Base-by-base conservation (phyloP, 1,140 invertebrate species). In the Drosophila truncata region DNA sequence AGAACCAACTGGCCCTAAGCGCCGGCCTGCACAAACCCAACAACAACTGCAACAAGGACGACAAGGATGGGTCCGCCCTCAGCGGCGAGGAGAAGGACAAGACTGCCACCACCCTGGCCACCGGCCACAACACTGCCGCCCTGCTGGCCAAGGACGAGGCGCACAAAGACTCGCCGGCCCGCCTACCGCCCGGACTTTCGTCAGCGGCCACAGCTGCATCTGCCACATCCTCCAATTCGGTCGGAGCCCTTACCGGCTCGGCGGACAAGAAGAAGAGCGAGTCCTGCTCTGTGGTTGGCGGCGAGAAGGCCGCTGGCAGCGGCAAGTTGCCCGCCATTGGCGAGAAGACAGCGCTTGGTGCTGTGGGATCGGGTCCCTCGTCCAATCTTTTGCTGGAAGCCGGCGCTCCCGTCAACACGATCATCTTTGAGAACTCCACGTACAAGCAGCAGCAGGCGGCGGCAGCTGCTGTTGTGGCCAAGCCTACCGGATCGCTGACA, bases 361-460 rank as follows among this genome's bases (percentile, higher is more conserved):
- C 67, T 27, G 55, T 69, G 2, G 69, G 78, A 23, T 63, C 76
- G 37, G 82, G 80, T 4, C 64, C 52, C 7, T 55, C 64, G 18
- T 31, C 55, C 16, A 74, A 25, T 39, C 61, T 65, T 0, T 44
- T 91, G 10, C 52, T 92, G 11, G 83, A 92, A n/a, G 87, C 85
- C 41, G 87, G 82, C 18, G 79, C 96, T 2, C 96, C 97, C 1
- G 96, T 98, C 16, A 96, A 97, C 87, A 98, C 97, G 0, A 96
- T 98, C 37, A 97, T 98, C 64, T 98, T 98, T 91, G 97, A 98
- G 91, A 98, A 98, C 92, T 98, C 97, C 0, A 98, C 98, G 91
- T 98, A 97, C 85, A 96, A 97, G 93, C 95, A 95, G 62, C 65
- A 58, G 55, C 59, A 78, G 41, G 75, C 75, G 33, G 63, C 64